phyloP scores from a whole-genome alignment of 2,797 vertebrate species.

The Sebastes dallii region DNA sequence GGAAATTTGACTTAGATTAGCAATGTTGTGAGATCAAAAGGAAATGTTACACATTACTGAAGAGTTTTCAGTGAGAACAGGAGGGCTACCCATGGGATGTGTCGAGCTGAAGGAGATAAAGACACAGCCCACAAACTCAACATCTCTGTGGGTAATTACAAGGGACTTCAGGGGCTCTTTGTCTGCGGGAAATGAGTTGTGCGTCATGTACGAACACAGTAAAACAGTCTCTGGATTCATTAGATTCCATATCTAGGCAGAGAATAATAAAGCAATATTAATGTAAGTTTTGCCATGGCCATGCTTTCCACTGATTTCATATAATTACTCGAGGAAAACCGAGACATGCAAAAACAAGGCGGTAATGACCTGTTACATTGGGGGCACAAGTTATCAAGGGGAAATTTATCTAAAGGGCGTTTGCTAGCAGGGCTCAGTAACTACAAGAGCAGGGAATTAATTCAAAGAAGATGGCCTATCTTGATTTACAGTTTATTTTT shows the following conservation, averaged over 20 bases:
- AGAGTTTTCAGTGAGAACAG: constrained; percentile 24
- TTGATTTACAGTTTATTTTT: constrained; percentile 58
- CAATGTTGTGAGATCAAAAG: constrained; percentile 61
- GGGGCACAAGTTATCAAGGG: constrained; percentile 37
- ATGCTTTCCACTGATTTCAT: constrained; percentile 37
- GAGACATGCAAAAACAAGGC: constrained; percentile 62
- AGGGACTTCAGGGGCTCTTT: constrained; percentile 61
- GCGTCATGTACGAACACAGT: constrained; percentile 23
- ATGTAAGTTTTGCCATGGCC: not conserved
- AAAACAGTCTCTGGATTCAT: constrained; percentile 43
- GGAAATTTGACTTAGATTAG: constrained; percentile 37
- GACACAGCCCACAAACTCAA: constrained; percentile 40
- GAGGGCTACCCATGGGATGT: constrained; percentile 49
- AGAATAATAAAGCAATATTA: constrained; percentile 43
- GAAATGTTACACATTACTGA: constrained; percentile 10
- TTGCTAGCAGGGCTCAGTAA: constrained; percentile 43
- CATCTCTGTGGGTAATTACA: constrained; percentile 63
- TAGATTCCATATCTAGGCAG: constrained; percentile 33
- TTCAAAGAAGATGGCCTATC: constrained; percentile 46
- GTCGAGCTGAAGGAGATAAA: constrained; percentile 58
- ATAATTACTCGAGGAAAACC: constrained; percentile 52
- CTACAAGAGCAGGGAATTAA: constrained; percentile 52
- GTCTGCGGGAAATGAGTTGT: constrained; percentile 56
- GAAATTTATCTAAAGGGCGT: constrained; percentile 14
- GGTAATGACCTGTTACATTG: constrained; percentile 54